Percentiles rank a stretch among this genome's conserved stretches.
These are phyloP conservation scores for Chrysogorgia sp. DNA, from an alignment of 92 coral and sea anemone species.

Conservation along the genomic window DNA sequence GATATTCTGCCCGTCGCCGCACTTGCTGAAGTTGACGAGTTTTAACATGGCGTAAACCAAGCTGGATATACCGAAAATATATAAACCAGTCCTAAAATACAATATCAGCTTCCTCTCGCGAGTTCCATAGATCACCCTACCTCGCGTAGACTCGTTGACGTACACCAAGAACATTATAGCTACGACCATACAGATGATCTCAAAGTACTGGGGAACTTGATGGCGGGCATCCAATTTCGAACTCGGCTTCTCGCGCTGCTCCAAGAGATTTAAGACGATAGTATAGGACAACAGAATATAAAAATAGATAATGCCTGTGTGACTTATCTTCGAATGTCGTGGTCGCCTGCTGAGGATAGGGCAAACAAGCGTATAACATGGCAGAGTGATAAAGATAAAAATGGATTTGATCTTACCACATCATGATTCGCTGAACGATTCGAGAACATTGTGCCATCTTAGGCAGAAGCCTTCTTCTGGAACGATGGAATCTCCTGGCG, in stretches of 20 bases:
- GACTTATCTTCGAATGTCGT: slow-evolving; percentile 4
- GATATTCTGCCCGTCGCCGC: neutral
- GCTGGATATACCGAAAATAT: slow-evolving; percentile 30
- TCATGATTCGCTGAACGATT: neutral
- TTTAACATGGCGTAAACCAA: slow-evolving; percentile 15
- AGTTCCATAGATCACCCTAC: neutral
- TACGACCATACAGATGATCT: neutral
- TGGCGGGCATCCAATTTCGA: neutral
- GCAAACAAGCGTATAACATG: slow-evolving; percentile 1
- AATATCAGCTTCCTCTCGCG: slow-evolving; percentile 5
- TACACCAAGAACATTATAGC: slow-evolving; percentile 4
- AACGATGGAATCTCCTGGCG: neutral
- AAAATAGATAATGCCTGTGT: slow-evolving; percentile 27
- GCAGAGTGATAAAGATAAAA: slow-evolving; percentile 18
- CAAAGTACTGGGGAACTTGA: slow-evolving; percentile 6
- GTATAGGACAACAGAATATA: too few species aligned
- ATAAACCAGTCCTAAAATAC: slow-evolving; percentile 26
- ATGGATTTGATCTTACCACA: slow-evolving; percentile 1
- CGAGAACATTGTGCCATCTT: neutral
- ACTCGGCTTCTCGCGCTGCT: neutral
- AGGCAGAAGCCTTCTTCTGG: neutral
- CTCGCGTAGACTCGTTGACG: slow-evolving; percentile 6
- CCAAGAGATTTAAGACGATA: slow-evolving; percentile 32
- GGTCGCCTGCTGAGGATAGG: neutral
- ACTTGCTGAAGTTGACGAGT: neutral